Percentiles rank a stretch among this genome's conserved stretches.
phyloP scores from a whole-genome alignment of 2,888 invertebrate species.

The Leptogaster cylindrica region DNA sequence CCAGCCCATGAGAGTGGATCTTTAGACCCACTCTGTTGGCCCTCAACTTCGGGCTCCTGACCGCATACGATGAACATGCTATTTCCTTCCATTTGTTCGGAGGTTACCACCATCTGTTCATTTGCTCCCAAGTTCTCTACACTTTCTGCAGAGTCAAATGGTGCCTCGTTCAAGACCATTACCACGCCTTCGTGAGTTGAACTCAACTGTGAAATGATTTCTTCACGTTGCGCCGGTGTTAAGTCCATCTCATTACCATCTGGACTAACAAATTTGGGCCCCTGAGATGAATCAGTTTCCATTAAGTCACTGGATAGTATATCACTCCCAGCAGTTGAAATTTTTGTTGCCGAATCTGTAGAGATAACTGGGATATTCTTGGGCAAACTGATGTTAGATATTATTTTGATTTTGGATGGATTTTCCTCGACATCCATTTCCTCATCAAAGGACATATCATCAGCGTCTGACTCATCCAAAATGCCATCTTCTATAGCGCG shows the following conservation, averaged over 20 bases:
- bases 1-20: conserved; percentile 14
- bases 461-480: conserved; percentile 66
- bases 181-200: conserved; percentile 60
- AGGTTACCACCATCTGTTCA: conserved; percentile 39
- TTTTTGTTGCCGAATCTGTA: conserved; percentile 46
- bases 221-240: conserved; percentile 60
- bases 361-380: conserved; percentile 50
- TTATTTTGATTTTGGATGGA: conserved; percentile 64
- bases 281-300: conserved; percentile 45
- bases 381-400: conserved; percentile 61
- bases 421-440: conserved; percentile 43
- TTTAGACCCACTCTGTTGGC: conserved; percentile 12
- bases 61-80: conserved; percentile 54
- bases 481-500: conserved; percentile 72
- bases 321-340: conserved; percentile 61
- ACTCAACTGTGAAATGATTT: conserved; percentile 60
- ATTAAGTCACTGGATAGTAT: conserved; percentile 28
- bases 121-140: not conserved
- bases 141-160: conserved; percentile 32
- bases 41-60: conserved; percentile 56
- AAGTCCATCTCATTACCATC: conserved; percentile 62
- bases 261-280: conserved; percentile 63
- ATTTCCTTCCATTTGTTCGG: conserved; percentile 51
- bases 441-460: conserved; percentile 47
- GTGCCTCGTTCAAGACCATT: conserved; percentile 59